phyloP scores from a whole-genome alignment of 2,797 vertebrate species.

The Falco columbarius region DNA sequence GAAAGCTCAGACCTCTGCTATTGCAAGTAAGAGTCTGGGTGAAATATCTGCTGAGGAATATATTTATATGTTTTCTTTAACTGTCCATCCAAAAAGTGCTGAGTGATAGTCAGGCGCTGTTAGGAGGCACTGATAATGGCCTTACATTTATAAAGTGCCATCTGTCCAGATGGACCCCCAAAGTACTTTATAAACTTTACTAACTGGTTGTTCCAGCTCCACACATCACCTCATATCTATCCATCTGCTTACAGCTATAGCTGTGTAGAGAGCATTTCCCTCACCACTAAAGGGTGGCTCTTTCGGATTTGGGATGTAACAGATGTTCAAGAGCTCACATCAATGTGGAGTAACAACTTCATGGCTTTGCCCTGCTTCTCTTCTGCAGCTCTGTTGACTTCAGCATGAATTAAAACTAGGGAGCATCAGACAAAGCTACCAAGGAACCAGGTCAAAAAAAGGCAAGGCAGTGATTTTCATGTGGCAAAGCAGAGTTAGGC shows the following conservation, averaged over 20 bases:
- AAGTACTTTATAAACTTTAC: slow-evolving; percentile 64
- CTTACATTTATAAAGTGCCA: slow-evolving; percentile 25
- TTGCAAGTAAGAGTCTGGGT: not conserved
- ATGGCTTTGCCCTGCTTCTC: not conserved
- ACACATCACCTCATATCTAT: slow-evolving; percentile 20
- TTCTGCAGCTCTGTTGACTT: not conserved
- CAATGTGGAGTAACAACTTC: not conserved
- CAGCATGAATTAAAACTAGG: not conserved
- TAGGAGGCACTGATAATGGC: slow-evolving; percentile 8
- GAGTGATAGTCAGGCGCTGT: not conserved
- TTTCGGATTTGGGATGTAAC: not conserved
- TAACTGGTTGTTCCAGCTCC: slow-evolving; percentile 23
- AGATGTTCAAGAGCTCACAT: slow-evolving; percentile 23
- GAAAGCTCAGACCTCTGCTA: slow-evolving; percentile 7
- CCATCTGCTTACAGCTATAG: slow-evolving; percentile 41
- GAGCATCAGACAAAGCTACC: not conserved
- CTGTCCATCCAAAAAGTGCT: slow-evolving; percentile 43
- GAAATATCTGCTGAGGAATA: slow-evolving; percentile 17
- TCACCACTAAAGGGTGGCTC: not conserved
- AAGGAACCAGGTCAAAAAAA: not conserved
- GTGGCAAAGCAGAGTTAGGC: not conserved
- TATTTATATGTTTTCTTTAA: slow-evolving; percentile 56
- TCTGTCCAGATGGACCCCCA: slow-evolving; percentile 25
- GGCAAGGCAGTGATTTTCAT: not conserved
- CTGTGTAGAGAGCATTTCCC: not conserved